Evolutionary conservation across 2,113 vertebrate genomes (phyloP), one percentile per base, ranked within the genome.

Genomic region (Perca flavescens): DNA sequence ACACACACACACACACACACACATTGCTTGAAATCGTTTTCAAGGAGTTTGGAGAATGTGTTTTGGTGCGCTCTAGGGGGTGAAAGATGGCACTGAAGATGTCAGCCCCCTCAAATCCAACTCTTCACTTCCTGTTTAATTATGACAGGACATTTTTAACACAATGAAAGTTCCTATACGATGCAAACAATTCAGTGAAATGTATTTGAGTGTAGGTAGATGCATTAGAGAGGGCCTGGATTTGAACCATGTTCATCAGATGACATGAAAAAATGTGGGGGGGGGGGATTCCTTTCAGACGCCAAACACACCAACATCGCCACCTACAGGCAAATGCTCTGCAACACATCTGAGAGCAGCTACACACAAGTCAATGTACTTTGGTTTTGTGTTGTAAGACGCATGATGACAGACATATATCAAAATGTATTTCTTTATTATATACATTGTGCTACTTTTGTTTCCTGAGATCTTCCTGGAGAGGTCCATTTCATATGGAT

Each of bases 301-400:
- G 8, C 6, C 17, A 76, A 61, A 53, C 6, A 34, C 6, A 17
- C 3, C 64, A 66, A 31, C 74, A 62, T 46, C 6, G 12, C 80
- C 84, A 70, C 71, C 87, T 84, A 67, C 31, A 71, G 87, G 74
- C 16, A 14, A 25, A 1, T 4, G 9, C 8, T 6, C 8, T n/a
- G 22, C 47, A 82, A 9, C 79, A 79, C 83, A 77, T 2, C 49
- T 28, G 40, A 43, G n/a, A n/a, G n/a, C n/a, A n/a, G n/a, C 40
- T 40, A 40, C 9, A 10, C 40, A 40, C 40, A 40, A 10, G 40
- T 40, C 2, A 40, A 40, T 40, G 36, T 9, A 40, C 9, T 40
- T 40, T 2, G 10, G 40, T 40, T 40, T 40, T 40, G 40, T 43
- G 40, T 43, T 43, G 40, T 43, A 43, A 40, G 40, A 43, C 10